Percentiles rank a stretch among this genome's conserved stretches.
Evolutionary conservation across 1,140 invertebrate genomes (phyloP).

Genomic region (Hestina assimilis): DNA sequence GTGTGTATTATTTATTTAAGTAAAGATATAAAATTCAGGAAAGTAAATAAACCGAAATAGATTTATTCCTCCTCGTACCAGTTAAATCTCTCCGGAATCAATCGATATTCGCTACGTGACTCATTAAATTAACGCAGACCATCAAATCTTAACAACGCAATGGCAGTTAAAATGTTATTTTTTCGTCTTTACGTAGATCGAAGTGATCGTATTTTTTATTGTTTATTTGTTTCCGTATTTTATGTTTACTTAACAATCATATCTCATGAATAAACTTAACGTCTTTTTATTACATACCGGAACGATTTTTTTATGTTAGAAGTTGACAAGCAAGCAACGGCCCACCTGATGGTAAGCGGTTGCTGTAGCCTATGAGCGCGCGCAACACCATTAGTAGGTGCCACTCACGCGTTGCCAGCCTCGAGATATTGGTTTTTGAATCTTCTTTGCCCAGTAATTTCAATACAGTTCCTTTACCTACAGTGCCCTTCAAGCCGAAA

Average conservation of each 20-base stretch:
- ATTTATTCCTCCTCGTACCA: not conserved
- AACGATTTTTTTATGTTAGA: too few species aligned
- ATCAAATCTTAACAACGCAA: conserved; percentile 31
- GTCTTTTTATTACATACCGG: too few species aligned
- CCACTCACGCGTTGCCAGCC: too few species aligned
- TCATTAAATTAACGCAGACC: conserved; percentile 30
- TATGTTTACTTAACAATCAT: not conserved
- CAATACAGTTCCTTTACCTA: too few species aligned
- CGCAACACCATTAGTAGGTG: too few species aligned
- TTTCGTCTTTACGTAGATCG: conserved; percentile 16
- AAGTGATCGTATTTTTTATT: not conserved
- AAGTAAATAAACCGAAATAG: not conserved
- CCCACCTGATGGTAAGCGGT: too few species aligned
- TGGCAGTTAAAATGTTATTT: conserved; percentile 20
- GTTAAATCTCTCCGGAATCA: not conserved
- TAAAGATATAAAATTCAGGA: not conserved
- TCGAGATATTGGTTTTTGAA: too few species aligned
- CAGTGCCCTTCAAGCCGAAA: too few species aligned
- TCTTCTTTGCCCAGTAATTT: too few species aligned
- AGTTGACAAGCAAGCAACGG: too few species aligned
- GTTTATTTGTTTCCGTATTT: not conserved
- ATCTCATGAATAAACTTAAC: not conserved
- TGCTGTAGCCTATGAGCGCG: too few species aligned
- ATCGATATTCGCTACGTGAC: conserved; percentile 9
- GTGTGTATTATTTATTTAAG: too few species aligned